Conservation (phyloP, 2,797 vertebrate genomes). For the Megaceryle alcyon region DNA sequence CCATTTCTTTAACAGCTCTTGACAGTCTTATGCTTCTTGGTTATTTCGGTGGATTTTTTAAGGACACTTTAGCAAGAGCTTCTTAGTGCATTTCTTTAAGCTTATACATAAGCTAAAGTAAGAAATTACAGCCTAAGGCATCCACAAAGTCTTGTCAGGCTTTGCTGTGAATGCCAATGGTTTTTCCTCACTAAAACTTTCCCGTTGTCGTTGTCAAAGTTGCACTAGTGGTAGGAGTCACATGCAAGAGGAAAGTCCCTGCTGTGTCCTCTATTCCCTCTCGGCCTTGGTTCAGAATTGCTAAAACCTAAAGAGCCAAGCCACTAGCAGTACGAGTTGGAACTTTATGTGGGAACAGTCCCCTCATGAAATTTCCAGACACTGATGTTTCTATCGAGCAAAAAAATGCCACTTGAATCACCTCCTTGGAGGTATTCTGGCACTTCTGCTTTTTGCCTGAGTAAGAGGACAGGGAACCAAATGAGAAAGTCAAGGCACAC, state of each 20-base stretch:
- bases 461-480: not conserved
- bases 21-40: not conserved
- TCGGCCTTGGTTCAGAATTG: not conserved
- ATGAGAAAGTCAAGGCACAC: not conserved
- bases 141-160: not conserved
- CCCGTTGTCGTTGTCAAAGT: not conserved
- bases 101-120: not conserved
- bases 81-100: not conserved
- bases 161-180: not conserved
- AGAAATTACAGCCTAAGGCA: not conserved
- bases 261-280: not conserved
- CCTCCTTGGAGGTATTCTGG: not conserved
- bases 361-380: not conserved
- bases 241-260: not conserved
- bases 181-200: not conserved
- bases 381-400: not conserved
- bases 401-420: not conserved
- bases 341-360: not conserved
- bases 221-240: not conserved
- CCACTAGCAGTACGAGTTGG: not conserved
- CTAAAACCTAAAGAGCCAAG: not conserved
- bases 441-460: not conserved
- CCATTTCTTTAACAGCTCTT: not conserved
- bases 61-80: not conserved
- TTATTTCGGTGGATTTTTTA: not conserved